phyloP scores from a whole-genome alignment of 1,140 invertebrate species.

The Stegodyphus dumicola region DNA sequence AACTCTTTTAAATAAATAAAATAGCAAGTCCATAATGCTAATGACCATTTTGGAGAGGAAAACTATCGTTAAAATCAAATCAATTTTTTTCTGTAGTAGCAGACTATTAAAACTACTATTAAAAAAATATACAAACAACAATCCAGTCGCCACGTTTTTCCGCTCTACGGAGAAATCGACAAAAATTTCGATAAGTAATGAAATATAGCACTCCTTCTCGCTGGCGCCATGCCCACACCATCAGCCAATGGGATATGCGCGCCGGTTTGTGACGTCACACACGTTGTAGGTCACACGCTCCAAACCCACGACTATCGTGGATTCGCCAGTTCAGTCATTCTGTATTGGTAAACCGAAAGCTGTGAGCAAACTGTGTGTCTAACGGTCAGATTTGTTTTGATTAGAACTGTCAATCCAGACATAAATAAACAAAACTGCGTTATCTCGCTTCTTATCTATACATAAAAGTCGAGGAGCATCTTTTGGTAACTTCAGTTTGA shows the following conservation, averaged over 20 bases:
- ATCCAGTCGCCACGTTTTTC: neutral
- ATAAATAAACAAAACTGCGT: conserved; percentile 5
- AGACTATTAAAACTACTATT: too few species aligned
- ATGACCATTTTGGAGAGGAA: too few species aligned
- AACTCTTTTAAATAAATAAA: too few species aligned
- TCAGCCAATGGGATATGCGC: conserved; percentile 17
- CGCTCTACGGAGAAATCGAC: conserved; percentile 6
- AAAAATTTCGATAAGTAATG: neutral
- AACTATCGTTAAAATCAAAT: too few species aligned
- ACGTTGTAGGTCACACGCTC: conserved; percentile 54
- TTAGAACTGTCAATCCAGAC: neutral
- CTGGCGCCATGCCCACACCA: conserved; percentile 55
- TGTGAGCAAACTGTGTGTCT: neutral
- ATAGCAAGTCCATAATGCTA: too few species aligned
- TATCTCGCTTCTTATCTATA: neutral
- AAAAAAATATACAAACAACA: too few species aligned
- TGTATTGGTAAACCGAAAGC: conserved; percentile 17
- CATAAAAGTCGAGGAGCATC: neutral
- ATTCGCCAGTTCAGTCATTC: conserved; percentile 21
- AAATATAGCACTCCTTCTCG: neutral
- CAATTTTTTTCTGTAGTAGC: too few species aligned
- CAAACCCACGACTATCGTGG: neutral
- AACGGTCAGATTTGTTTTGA: neutral
- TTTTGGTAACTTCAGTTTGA: too few species aligned
- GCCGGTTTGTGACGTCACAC: conserved; percentile 36